phyloP scores from a whole-genome alignment of 2,113 vertebrate species.

The Sisor rabdophorus region DNA sequence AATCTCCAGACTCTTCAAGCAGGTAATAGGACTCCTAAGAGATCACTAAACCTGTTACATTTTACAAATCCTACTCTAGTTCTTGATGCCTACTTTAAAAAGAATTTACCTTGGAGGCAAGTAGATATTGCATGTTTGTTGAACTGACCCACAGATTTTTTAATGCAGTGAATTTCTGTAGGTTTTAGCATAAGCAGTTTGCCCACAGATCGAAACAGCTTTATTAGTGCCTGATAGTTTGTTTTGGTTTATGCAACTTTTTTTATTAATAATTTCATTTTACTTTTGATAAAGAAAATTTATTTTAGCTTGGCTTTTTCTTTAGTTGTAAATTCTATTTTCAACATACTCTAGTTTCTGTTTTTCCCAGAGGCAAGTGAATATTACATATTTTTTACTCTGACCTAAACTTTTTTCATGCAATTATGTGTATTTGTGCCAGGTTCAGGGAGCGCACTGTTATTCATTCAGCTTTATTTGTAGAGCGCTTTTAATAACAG shows the following conservation, averaged over 20 bases:
- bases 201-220: not conserved
- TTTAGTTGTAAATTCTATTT: constrained; percentile 12
- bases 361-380: constrained; percentile 15
- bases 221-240: not conserved
- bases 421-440: constrained; percentile 15
- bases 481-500: too few relatives aligned
- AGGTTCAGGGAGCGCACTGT: not conserved
- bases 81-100: not conserved
- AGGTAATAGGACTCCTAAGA: not conserved
- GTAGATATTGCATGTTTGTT: constrained; percentile 21
- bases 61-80: constrained; percentile 6
- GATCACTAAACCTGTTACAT: constrained; percentile 16
- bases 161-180: not conserved
- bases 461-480: too few relatives aligned
- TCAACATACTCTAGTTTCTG: not conserved
- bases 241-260: not conserved
- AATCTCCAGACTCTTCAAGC: not conserved
- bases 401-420: constrained; percentile 16
- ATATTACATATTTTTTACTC: constrained; percentile 19
- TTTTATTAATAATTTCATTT: not conserved
- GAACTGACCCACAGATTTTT: not conserved
- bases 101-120: constrained; percentile 2
- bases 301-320: not conserved
- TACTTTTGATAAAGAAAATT: constrained; percentile 6
- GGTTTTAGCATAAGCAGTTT: not conserved